Base-by-base conservation (phyloP, 2,888 invertebrate species). In the Doris montereyensis region DNA sequence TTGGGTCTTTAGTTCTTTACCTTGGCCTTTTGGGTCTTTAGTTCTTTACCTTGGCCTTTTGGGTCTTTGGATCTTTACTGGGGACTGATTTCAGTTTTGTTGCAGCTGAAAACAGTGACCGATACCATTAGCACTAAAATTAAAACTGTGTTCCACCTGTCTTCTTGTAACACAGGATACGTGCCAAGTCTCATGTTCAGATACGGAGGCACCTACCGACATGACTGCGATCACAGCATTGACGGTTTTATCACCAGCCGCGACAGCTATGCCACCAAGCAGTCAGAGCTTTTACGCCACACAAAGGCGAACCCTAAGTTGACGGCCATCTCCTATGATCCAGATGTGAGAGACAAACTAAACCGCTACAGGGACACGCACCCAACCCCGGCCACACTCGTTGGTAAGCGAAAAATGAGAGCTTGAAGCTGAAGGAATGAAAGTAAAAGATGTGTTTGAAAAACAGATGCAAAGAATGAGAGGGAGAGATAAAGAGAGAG, bases 151-250 rank as follows among this genome's bases (percentile, higher is more conserved):
- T n/a, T n/a, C n/a, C n/a, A n/a, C n/a, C n/a, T n/a, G n/a, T n/a
- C n/a, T n/a, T n/a, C n/a, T n/a, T n/a, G n/a, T n/a, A n/a, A n/a
- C n/a, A 32, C 79, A 90, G 91, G 91, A 13, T 91, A 91, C 82
- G 88, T 91, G 71, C 91, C 91, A 13, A 83, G 89, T 67, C 86
- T 88, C 87, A 86, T 89, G 13, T 91, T 89, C 85, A 87, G 88
- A 83, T 91, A 90, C 84, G 91, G 91, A 52, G 87, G 87, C 77
- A 91, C 91, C 32, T 91, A 91, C 84, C 89, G 89, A 83, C 85
- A 86, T 21, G 90, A 90, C 82, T 91, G 90, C 82, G 91, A 91
- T 80, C 81, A 83, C 21, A 90, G 90, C 83, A 88, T 91, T 26
- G 90, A 90, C 72, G 86, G 90, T 73, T 88, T 88, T 83, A 80